Conservation (phyloP, 2,797 vertebrate species). For the Graptemys geographica region DNA sequence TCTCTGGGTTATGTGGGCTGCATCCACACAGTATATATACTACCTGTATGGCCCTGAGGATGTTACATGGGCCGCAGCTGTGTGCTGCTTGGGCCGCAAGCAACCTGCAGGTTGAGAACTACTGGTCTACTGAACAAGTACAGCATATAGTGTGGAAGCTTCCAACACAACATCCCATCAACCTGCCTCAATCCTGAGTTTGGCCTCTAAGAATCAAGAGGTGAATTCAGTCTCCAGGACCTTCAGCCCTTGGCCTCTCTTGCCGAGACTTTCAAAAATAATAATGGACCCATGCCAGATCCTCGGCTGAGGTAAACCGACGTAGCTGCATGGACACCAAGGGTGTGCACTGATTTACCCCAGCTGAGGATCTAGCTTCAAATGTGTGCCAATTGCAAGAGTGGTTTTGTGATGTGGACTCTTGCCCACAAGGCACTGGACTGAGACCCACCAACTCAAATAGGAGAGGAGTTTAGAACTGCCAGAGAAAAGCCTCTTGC, state of each 20-base stretch:
- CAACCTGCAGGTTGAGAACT: no score
- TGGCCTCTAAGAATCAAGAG: neutral
- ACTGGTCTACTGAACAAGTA: neutral
- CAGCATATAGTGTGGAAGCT: neutral
- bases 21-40: no score
- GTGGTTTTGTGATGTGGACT: slow-evolving; percentile 46
- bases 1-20: no score
- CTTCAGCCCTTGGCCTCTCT: neutral
- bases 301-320: neutral
- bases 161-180: neutral
- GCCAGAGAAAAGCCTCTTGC: neutral
- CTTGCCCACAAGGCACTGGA: slow-evolving; percentile 52
- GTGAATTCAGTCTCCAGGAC: neutral
- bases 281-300: neutral
- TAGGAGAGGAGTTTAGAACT: neutral
- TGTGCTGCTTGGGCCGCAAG: no score
- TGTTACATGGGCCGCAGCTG: no score
- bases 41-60: no score
- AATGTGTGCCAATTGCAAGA: neutral
- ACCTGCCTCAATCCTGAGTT: neutral
- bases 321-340: neutral
- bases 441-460: slow-evolving; percentile 60
- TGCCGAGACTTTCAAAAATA: neutral
- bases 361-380: slow-evolving; percentile 1
- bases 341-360: neutral